Evolutionary conservation across 2,888 invertebrate species (phyloP).

Genomic region (Drosophila mulleri): DNA sequence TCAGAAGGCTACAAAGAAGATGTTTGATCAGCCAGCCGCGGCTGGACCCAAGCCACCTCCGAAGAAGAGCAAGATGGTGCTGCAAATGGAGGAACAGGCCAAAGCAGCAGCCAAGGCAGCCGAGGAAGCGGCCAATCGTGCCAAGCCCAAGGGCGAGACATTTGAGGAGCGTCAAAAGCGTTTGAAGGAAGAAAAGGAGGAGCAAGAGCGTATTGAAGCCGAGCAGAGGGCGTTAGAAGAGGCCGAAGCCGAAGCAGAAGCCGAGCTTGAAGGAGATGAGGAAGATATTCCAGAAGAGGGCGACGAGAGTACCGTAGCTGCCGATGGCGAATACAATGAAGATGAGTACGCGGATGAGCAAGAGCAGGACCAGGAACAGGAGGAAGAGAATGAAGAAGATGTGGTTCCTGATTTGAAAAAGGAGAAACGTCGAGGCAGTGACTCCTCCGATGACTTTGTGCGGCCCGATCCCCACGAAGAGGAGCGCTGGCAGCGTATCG

Average conservation of each 20-base stretch:
- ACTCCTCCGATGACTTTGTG: constrained; percentile 83
- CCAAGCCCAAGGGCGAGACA: constrained; percentile 82
- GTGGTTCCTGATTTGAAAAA: constrained; percentile 68
- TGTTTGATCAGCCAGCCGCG: constrained; percentile 82
- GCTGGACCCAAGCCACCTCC: constrained; percentile 83
- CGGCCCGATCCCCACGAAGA: constrained; percentile 83
- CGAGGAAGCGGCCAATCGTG: constrained; percentile 81
- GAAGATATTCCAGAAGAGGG: constrained; percentile 71
- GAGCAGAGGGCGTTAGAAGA: constrained; percentile 80
- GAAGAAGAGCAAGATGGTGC: constrained; percentile 83
- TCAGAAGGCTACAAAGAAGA: constrained; percentile 83
- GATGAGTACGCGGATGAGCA: constrained; percentile 52
- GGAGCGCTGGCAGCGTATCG: constrained; percentile 83
- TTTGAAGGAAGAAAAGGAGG: constrained; percentile 81
- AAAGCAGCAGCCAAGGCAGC: constrained; percentile 83
- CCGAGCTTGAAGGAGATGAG: constrained; percentile 68
- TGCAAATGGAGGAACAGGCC: constrained; percentile 85
- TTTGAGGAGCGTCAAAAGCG: constrained; percentile 83
- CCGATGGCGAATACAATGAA: constrained; percentile 69
- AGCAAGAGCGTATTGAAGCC: constrained; percentile 80
- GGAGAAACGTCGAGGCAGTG: constrained; percentile 80
- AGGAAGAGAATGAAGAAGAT: constrained; percentile 67
- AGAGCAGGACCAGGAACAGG: constrained; percentile 58
- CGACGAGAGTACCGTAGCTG: constrained; percentile 66
- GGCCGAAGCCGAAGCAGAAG: constrained; percentile 76